Percentiles rank a stretch among this genome's conserved stretches.
phyloP scores from a whole-genome alignment of 2,888 invertebrate species.

The Poecilobothrus nobilitatus region DNA sequence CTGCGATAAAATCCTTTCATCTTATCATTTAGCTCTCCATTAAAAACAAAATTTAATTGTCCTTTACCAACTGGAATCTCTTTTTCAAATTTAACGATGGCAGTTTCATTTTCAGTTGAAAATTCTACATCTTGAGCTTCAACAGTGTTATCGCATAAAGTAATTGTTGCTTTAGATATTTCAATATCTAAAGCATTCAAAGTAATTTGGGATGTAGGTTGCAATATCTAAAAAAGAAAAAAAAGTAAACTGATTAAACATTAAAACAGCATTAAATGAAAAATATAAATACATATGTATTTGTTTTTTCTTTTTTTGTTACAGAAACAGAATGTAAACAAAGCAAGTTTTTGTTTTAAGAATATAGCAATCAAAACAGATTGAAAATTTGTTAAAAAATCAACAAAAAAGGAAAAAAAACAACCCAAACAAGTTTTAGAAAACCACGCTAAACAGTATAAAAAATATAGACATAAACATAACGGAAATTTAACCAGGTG shows the following conservation, averaged over 20 bases:
- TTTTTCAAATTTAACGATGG: slow-evolving; percentile 55
- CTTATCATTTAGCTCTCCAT: slow-evolving; percentile 82
- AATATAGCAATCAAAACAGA: background rate
- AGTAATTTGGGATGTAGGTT: slow-evolving; percentile 57
- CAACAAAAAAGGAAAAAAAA: background rate
- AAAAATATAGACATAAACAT: background rate
- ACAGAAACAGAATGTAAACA: no score
- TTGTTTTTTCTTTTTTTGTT: no score
- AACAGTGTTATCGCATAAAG: slow-evolving; percentile 41
- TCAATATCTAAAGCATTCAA: slow-evolving; percentile 71
- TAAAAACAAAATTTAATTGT: slow-evolving; percentile 59
- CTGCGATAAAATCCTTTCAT: slow-evolving; percentile 94
- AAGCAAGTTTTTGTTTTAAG: background rate
- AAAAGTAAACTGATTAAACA: no score
- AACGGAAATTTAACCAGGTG: background rate
- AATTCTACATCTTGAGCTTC: slow-evolving; percentile 32
- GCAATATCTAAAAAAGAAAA: slow-evolving; percentile 56
- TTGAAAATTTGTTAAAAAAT: background rate
- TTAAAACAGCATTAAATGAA: no score
- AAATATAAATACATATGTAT: no score
- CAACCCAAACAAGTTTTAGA: background rate
- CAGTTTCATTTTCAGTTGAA: slow-evolving; percentile 57
- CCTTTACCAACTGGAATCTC: slow-evolving; percentile 50
- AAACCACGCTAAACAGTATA: background rate
- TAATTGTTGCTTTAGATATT: slow-evolving; percentile 54